These are phyloP conservation scores for Meloidogyne chitwoodi DNA, from an alignment of 1,140 invertebrate species.

Conservation along the genomic window DNA sequence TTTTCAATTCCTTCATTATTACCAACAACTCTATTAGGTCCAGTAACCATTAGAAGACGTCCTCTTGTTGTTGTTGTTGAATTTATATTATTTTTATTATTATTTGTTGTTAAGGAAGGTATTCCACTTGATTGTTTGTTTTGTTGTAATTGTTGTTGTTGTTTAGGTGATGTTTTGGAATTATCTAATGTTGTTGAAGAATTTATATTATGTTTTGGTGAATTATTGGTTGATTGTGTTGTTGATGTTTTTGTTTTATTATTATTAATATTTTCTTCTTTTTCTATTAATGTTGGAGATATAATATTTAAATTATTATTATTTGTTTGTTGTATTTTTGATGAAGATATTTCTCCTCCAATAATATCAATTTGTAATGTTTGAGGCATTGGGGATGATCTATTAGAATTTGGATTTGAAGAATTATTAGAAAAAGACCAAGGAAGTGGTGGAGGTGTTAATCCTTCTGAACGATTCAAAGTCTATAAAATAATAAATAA, in stretches of 20 bases:
- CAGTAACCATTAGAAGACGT: slow-evolving; percentile 9
- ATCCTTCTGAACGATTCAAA: slow-evolving; percentile 6
- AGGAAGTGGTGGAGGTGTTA: neutral
- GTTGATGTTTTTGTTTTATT: neutral
- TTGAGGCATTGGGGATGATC: slow-evolving; percentile 1
- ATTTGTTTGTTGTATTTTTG: slow-evolving; percentile 1
- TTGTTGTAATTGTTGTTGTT: neutral
- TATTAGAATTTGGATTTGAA: neutral
- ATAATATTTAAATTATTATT: too few relatives aligned
- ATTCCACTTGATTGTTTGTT: neutral
- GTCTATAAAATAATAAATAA: neutral
- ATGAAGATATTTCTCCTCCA: neutral
- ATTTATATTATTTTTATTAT: slow-evolving; percentile 27
- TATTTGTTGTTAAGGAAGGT: neutral
- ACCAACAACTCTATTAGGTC: neutral
- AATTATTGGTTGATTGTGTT: neutral
- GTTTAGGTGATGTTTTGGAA: neutral
- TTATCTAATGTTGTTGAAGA: neutral
- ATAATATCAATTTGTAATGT: neutral
- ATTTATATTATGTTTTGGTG: neutral
- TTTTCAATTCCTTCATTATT: neutral
- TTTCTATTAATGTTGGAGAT: neutral
- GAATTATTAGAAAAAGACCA: neutral
- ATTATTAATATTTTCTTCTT: neutral
- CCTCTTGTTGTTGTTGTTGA: slow-evolving; percentile 1